Evolutionary conservation across 2,113 vertebrate genomes (phyloP), one percentile per base, ranked within the genome.

Genomic region (Odontesthes bonariensis): DNA sequence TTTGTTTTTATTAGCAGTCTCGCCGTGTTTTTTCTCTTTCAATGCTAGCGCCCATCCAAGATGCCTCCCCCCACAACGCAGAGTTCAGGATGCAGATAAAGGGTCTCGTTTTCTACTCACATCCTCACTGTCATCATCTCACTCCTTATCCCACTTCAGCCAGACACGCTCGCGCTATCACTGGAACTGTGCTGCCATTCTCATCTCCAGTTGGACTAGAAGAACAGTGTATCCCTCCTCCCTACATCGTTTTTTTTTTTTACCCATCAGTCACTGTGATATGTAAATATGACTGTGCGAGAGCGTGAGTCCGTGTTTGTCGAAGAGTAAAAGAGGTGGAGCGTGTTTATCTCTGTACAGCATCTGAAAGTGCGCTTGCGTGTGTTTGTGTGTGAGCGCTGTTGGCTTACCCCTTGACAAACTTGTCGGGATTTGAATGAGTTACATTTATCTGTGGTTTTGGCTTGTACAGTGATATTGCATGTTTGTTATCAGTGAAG

Each of bases 401-500:
- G 95, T 93, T 94, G 92, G 95, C 94, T n/a, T 92, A 93, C 94
- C 92, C 91, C 93, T 95, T 92, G 91, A 91, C 27, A 95, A 92
- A 92, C 92, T 75, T 96, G 96, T 96, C 93, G 90, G 92, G 96
- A 93, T 92, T 92, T 94, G 95, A 95, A 96, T 96, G 96, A 95
- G 94, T 96, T 95, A 94, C 95, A 92, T 68, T 92, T 95, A 94
- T 93, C 92, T 95, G 96, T 96, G 95, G 96, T 96, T 95, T 95
- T 96, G 96, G 94, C 88, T 96, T 96, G 97, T 98, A 97, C 94
- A 94, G 95, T 96, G 96, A 96, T 96, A 93, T 94, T 97, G 97
- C 97, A 98, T 98, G 97, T 97, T 95, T 96, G 92, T 93, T 95
- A 94, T 97, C 96, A 95, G 95, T 96, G 95, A 95, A 94, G 94